phyloP scores from a whole-genome alignment of 2,888 invertebrate species.

The Antitype chi region DNA sequence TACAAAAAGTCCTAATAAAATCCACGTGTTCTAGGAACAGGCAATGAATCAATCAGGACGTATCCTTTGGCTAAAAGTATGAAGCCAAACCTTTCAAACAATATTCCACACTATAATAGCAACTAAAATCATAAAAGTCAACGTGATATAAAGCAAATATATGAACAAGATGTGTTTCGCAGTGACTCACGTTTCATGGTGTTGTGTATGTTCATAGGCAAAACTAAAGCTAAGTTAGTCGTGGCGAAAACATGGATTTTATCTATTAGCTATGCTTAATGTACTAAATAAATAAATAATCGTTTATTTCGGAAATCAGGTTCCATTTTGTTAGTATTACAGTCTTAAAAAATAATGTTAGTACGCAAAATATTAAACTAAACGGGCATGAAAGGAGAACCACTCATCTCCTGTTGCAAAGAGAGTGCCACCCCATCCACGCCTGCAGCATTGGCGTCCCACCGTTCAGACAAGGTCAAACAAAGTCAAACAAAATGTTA shows the following conservation, averaged over 20 bases:
- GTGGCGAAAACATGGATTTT: conserved; percentile 3
- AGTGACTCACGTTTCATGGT: conserved; percentile 50
- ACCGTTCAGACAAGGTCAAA: too few relatives aligned
- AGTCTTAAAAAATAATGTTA: too few relatives aligned
- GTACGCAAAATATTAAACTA: too few relatives aligned
- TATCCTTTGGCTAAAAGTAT: conserved; percentile 35
- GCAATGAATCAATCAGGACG: conserved; percentile 50
- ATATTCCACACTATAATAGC: conserved; percentile 45
- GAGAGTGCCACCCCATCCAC: too few relatives aligned
- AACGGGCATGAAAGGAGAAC: too few relatives aligned
- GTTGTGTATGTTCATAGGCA: conserved; percentile 31
- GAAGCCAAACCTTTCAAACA: conserved; percentile 52
- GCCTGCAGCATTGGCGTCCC: too few relatives aligned
- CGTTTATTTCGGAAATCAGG: too few relatives aligned
- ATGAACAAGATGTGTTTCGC: conserved; percentile 37
- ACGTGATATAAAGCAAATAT: conserved; percentile 62
- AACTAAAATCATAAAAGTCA: conserved; percentile 62
- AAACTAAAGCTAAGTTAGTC: conserved; percentile 12
- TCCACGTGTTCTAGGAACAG: conserved; percentile 19
- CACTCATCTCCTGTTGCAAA: too few relatives aligned
- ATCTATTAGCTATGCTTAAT: background rate
- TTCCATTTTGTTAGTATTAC: too few relatives aligned
- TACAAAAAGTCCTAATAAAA: conserved; percentile 27
- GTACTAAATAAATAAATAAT: too few relatives aligned
- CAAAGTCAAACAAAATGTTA: background rate